Percentiles rank a stretch among this genome's conserved stretches.
Evolutionary conservation across 2,888 invertebrate species (phyloP).

Genomic region (Drosophila melanocephala): DNA sequence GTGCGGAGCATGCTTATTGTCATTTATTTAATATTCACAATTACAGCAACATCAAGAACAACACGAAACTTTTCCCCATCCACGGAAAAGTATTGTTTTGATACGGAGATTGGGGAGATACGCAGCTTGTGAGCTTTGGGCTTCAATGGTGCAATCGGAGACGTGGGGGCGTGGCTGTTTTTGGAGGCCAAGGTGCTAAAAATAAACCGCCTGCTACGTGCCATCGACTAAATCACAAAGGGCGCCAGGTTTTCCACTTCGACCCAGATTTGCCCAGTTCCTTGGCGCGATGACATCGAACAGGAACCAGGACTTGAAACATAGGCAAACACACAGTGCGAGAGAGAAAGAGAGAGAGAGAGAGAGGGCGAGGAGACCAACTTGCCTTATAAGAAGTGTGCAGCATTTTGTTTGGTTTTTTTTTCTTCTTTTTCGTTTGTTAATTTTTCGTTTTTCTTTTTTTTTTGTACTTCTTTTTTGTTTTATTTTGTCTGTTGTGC

Average conservation of each 20-base stretch:
- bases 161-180: slow-evolving; percentile 9
- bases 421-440: slow-evolving; percentile 15
- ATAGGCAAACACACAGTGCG: background rate
- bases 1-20: slow-evolving; percentile 37
- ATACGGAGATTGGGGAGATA: slow-evolving; percentile 52
- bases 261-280: background rate
- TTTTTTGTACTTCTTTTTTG: slow-evolving; percentile 17
- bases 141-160: background rate
- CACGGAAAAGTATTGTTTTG: slow-evolving; percentile 73
- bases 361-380: slow-evolving; percentile 14
- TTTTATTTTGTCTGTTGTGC: slow-evolving; percentile 31
- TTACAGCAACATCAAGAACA: slow-evolving; percentile 52
- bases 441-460: slow-evolving; percentile 23
- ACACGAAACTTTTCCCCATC: slow-evolving; percentile 17
- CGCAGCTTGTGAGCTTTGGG: slow-evolving; percentile 8
- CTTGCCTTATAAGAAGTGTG: slow-evolving; percentile 13
- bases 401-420: slow-evolving; percentile 39
- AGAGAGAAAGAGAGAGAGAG: background rate
- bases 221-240: slow-evolving; percentile 56
- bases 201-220: slow-evolving; percentile 70
- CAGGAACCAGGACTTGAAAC: slow-evolving; percentile 20
- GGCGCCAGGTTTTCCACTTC: slow-evolving; percentile 11
- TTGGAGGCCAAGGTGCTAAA: slow-evolving; percentile 60
- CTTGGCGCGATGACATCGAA: slow-evolving; percentile 25
- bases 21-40: slow-evolving; percentile 74